These are phyloP conservation scores for Abrostola triplasia DNA, from an alignment of 2,888 invertebrate species.

Conservation along the genomic window DNA sequence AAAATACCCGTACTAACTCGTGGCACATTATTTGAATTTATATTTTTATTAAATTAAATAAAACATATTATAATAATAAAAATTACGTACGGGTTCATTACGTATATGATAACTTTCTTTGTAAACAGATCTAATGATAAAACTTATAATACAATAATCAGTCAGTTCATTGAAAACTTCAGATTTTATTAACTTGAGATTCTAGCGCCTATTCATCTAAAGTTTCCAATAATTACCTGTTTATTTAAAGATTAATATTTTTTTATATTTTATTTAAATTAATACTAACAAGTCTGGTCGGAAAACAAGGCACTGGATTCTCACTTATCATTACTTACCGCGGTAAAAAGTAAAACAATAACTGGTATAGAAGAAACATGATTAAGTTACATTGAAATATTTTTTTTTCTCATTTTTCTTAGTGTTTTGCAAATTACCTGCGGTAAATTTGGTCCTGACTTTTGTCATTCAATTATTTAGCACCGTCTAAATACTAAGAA, in stretches of 20 bases:
- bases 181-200: conserved; percentile 80
- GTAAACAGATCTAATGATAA: conserved; percentile 77
- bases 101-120: conserved; percentile 56
- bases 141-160: conserved; percentile 71
- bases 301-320: conserved; percentile 56
- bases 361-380: conserved; percentile 18
- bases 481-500: conserved; percentile 43
- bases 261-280: conserved; percentile 59
- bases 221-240: conserved; percentile 79
- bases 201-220: conserved; percentile 83
- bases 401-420: conserved; percentile 34
- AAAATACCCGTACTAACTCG: conserved; percentile 83
- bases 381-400: conserved; percentile 9
- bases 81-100: conserved; percentile 69
- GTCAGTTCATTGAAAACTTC: conserved; percentile 84
- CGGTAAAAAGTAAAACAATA: conserved; percentile 24
- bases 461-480: conserved; percentile 47
- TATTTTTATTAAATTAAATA: conserved; percentile 63
- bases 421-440: conserved; percentile 28
- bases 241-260: conserved; percentile 66
- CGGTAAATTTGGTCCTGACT: conserved; percentile 47
- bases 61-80: conserved; percentile 55
- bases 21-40: conserved; percentile 77
- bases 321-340: conserved; percentile 47
- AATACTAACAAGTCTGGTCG: conserved; percentile 56